Conservation (phyloP, 1,140 invertebrate species). For the Steinernema feltiae region DNA sequence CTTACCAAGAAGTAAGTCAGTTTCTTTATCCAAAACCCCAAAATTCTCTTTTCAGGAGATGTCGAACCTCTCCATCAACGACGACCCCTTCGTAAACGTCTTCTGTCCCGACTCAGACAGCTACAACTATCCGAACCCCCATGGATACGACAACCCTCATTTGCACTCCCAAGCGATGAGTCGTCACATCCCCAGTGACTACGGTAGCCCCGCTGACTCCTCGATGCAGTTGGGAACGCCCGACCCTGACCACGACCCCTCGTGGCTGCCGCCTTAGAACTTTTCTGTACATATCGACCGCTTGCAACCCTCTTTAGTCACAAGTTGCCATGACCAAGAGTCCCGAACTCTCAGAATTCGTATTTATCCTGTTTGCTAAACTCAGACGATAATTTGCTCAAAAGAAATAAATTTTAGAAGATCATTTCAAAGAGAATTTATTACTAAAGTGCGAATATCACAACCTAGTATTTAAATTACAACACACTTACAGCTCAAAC, state of each 20-base stretch:
- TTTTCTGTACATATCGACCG: not conserved
- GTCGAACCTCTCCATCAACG: constrained; percentile 8
- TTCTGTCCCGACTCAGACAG: not conserved
- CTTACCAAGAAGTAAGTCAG: not conserved
- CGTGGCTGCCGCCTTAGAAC: not conserved
- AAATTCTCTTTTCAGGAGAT: not conserved
- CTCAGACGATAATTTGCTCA: not conserved
- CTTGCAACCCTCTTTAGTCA: not conserved
- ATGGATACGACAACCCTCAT: not conserved
- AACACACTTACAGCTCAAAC: not conserved
- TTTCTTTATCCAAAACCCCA: not conserved
- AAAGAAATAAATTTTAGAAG: not conserved
- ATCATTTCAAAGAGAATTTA: not conserved
- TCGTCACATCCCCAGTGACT: not conserved
- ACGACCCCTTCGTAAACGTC: not conserved
- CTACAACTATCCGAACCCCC: not conserved
- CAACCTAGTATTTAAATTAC: not conserved
- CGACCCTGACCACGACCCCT: not conserved
- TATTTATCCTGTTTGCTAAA: not conserved
- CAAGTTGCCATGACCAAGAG: not conserved
- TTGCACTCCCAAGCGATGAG: not conserved
- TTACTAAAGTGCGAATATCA: not conserved
- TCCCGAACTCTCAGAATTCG: not conserved
- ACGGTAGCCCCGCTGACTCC: not conserved
- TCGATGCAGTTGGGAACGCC: not conserved